phyloP scores from a whole-genome alignment of 2,888 invertebrate genomes.

The Polylopha cassiicola region DNA sequence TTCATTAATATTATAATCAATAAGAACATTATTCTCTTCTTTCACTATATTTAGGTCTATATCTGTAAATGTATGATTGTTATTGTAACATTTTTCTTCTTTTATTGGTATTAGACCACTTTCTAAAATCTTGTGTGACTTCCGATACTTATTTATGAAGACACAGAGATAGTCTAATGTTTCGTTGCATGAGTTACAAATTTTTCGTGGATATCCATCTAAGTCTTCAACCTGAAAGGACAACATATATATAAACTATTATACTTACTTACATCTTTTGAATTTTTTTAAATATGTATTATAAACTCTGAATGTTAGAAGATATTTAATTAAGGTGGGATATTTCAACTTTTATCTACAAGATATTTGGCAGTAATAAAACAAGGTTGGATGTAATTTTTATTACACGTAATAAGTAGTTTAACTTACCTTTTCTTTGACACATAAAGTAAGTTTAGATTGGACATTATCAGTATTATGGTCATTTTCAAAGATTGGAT shows the following conservation, averaged over 20 bases:
- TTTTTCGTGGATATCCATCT: conserved; percentile 54
- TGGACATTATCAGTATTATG: conserved; percentile 34
- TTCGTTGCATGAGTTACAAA: conserved; percentile 51
- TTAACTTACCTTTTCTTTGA: conserved; percentile 49
- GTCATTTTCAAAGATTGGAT: conserved; percentile 50
- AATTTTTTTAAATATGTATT: too few species aligned
- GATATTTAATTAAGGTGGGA: too few species aligned
- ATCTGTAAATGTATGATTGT: conserved; percentile 26
- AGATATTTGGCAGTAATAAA: too few species aligned
- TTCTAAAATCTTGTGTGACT: conserved; percentile 45
- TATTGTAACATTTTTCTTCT: conserved; percentile 35
- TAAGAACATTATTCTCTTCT: conserved; percentile 22
- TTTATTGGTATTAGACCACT: conserved; percentile 42
- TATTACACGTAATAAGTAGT: neutral
- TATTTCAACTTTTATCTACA: too few species aligned
- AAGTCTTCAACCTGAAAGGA: conserved; percentile 57
- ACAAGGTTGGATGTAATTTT: too few species aligned
- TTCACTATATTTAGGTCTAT: conserved; percentile 21
- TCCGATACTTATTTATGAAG: conserved; percentile 55
- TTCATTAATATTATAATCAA: conserved; percentile 28
- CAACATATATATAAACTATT: too few species aligned
- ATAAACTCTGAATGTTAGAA: too few species aligned
- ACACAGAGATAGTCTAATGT: conserved; percentile 43
- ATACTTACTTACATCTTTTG: too few species aligned
- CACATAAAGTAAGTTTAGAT: conserved; percentile 46